Evolutionary conservation across 2,888 invertebrate species (phyloP).

Genomic region (Molanna angustata): DNA sequence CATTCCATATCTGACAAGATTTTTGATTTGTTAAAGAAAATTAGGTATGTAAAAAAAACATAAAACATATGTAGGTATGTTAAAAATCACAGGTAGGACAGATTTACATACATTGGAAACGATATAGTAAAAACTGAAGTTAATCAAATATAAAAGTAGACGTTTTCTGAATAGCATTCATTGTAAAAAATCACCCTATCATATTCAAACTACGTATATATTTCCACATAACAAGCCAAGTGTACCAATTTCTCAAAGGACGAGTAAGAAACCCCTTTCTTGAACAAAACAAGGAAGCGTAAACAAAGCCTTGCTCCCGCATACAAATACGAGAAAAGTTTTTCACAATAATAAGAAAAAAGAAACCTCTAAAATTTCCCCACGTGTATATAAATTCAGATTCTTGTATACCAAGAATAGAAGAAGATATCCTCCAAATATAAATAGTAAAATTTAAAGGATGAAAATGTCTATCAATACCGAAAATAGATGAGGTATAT

Average conservation of each 20-base stretch:
- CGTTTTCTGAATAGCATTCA: conserved; percentile 1
- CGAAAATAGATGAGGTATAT: too few relatives aligned
- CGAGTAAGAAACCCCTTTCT: conserved; percentile 12
- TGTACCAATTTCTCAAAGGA: conserved; percentile 22
- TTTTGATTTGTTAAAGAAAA: too few relatives aligned
- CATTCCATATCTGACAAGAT: too few relatives aligned
- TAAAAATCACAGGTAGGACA: conserved; percentile 10
- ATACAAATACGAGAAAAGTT: conserved; percentile 11
- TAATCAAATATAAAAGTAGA: neutral
- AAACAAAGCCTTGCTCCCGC: conserved; percentile 12
- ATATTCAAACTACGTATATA: conserved; percentile 17
- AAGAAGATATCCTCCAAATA: neutral
- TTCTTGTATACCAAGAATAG: neutral
- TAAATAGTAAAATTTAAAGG: neutral
- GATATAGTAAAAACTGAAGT: neutral
- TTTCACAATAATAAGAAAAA: conserved; percentile 17
- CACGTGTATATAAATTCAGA: conserved; percentile 2
- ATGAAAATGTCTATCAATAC: neutral
- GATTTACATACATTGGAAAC: too few relatives aligned
- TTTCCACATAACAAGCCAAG: conserved; percentile 17
- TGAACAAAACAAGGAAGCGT: conserved; percentile 19
- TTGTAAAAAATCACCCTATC: conserved; percentile 17
- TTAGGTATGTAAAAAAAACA: too few relatives aligned
- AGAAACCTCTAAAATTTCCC: conserved; percentile 11
- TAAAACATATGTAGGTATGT: too few relatives aligned